Evolutionary conservation across 1,140 invertebrate genomes (phyloP).

Genomic region (Asobara japonica): DNA sequence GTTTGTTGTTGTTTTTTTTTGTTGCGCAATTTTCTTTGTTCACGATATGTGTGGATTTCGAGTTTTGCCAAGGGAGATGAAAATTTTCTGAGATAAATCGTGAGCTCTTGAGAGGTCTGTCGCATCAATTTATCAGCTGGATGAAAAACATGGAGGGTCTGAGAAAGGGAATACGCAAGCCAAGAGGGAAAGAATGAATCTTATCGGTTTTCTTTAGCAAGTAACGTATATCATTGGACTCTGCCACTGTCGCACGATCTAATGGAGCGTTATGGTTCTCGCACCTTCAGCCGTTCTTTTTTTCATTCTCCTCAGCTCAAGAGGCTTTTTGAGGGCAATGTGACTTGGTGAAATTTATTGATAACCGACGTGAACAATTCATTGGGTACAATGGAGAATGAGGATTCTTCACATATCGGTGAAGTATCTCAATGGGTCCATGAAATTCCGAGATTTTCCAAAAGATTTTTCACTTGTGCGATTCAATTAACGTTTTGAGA

Average conservation of each 20-base stretch:
- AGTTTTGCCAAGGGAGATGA: background rate
- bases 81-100: slow-evolving; percentile 23
- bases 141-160: slow-evolving; percentile 5
- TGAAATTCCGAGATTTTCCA: too few species aligned
- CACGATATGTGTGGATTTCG: background rate
- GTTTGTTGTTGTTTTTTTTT: background rate
- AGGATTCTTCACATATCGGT: too few species aligned
- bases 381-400: background rate
- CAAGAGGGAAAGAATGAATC: slow-evolving; percentile 45
- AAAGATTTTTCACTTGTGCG: too few species aligned
- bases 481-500: too few species aligned
- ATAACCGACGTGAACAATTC: background rate
- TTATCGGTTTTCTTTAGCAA: slow-evolving; percentile 53
- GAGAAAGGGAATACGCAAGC: slow-evolving; percentile 22
- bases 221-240: slow-evolving; percentile 54
- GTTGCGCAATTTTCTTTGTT: background rate
- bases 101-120: slow-evolving; percentile 23
- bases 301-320: background rate
- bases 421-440: too few species aligned
- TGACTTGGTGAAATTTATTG: background rate
- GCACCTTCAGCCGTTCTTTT: slow-evolving; percentile 9
- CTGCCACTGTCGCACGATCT: slow-evolving; percentile 35
- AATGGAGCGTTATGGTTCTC: slow-evolving; percentile 43
- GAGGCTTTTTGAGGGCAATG: background rate
- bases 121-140: slow-evolving; percentile 12